Conservation (phyloP, 1,140 invertebrate species). For the Cryptotermes secundus region DNA sequence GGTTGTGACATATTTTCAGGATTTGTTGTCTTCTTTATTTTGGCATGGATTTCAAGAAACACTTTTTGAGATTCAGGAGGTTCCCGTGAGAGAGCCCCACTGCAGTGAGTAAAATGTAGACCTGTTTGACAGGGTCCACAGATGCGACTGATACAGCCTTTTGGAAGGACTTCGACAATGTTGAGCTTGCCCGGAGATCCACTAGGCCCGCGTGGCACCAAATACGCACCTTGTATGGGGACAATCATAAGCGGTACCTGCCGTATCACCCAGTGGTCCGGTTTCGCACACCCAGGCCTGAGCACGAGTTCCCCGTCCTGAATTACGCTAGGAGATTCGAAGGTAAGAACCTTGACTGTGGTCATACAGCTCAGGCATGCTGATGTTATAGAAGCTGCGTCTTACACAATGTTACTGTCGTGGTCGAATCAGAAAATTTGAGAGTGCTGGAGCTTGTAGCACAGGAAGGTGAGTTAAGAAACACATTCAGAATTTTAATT, state of each 20-base stretch:
- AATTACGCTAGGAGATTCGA: not conserved
- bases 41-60: too few species aligned
- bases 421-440: too few species aligned
- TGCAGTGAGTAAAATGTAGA: not conserved
- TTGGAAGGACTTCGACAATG: not conserved
- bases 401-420: too few species aligned
- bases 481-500: too few species aligned
- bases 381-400: too few species aligned
- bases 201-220: not conserved
- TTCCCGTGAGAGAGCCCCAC: too few species aligned
- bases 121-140: not conserved
- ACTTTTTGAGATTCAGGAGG: too few species aligned
- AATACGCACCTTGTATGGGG: not conserved
- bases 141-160: not conserved
- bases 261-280: slow-evolving; percentile 23
- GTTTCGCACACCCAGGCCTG: not conserved
- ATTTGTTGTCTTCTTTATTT: too few species aligned
- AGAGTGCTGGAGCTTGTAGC: too few species aligned
- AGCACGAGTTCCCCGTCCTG: not conserved
- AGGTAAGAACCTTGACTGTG: not conserved
- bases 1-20: too few species aligned
- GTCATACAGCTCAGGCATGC: too few species aligned
- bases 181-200: not conserved
- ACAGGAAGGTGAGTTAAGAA: too few species aligned
- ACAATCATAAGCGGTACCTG: not conserved